Evolutionary conservation across 2,888 invertebrate genomes (phyloP), one percentile per base, ranked within the genome.

Genomic region (Clunio marinus): DNA sequence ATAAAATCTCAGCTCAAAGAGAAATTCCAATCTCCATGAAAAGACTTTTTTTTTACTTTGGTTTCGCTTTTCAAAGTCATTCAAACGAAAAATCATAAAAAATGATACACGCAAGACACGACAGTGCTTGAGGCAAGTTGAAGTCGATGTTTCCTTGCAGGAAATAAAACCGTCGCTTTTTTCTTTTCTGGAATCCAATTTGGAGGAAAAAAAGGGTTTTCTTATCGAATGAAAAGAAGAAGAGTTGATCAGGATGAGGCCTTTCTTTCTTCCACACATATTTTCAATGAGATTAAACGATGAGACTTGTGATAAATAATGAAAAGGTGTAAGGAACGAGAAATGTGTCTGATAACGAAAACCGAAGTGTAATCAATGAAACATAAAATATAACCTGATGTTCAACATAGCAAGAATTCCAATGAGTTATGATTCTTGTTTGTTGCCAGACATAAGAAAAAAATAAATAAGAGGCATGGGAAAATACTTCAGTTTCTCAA

Each of bases 41-140:
- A 22, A 41, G 24, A n/a, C n/a, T n/a, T n/a, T n/a, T n/a, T n/a
- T n/a, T n/a, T 37, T 32, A 35, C 15, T 60, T 37, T 35, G 60
- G 32, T 60, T 60, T 60, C 35, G 60, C 60, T 60, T 60, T 60
- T 60, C 60, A 60, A 60, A 60, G 15, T 37, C 24, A 60, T 35
- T 41, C 28, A 37, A 24, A 28, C 60, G 60, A 24, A 32, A 28
- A 32, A 25, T 3, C 3, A 45, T 8, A 57, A 27, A 25, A 57
- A 57, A 27, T 57, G 57, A 57, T 57, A 57, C 57, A 57, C 27
- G 13, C 17, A 57, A 27, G 25, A 13, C n/a, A n/a, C n/a, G 41
- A 41, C 10, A 41, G 10, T 32, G 7, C 32, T 32, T 32, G 41
- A 41, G 41, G n/a, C n/a, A n/a, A n/a, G n/a, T n/a, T n/a, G n/a